Evolutionary conservation across 2,888 invertebrate species (phyloP).

Genomic region (Andrena praecox): DNA sequence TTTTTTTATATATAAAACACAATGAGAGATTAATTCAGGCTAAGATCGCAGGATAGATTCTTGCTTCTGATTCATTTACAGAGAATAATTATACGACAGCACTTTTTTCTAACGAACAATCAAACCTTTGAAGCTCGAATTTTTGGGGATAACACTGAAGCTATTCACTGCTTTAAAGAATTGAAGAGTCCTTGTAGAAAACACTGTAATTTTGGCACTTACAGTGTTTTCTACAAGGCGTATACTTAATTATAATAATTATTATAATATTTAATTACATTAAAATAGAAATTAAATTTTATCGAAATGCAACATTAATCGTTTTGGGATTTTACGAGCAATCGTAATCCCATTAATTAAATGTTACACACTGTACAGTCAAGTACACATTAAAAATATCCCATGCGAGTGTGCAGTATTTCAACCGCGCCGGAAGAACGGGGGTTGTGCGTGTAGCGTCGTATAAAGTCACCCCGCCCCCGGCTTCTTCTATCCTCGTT

Average conservation of each 20-base stretch:
- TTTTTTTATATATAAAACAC: background rate
- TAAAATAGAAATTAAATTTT: background rate
- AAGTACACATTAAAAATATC: conserved; percentile 59
- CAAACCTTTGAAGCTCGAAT: too few relatives aligned
- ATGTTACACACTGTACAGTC: conserved; percentile 61
- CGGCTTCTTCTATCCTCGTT: conserved; percentile 3
- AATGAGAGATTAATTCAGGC: background rate
- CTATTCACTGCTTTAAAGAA: too few relatives aligned
- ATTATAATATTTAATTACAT: too few relatives aligned
- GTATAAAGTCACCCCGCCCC: conserved; percentile 23
- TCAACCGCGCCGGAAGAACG: conserved; percentile 40
- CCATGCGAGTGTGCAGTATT: conserved; percentile 38
- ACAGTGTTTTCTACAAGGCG: too few relatives aligned
- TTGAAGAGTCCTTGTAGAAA: too few relatives aligned
- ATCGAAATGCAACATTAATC: background rate
- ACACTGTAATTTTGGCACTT: too few relatives aligned
- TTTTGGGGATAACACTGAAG: background rate
- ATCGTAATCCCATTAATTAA: conserved; percentile 47
- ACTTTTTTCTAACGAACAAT: background rate
- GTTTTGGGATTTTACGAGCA: background rate
- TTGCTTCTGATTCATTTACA: background rate
- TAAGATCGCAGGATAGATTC: background rate
- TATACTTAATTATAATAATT: too few relatives aligned
- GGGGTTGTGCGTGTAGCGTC: conserved; percentile 18
- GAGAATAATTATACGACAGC: background rate